Evolutionary conservation across 1,140 invertebrate genomes (phyloP).

Genomic region (Aphelenchoides avenae): DNA sequence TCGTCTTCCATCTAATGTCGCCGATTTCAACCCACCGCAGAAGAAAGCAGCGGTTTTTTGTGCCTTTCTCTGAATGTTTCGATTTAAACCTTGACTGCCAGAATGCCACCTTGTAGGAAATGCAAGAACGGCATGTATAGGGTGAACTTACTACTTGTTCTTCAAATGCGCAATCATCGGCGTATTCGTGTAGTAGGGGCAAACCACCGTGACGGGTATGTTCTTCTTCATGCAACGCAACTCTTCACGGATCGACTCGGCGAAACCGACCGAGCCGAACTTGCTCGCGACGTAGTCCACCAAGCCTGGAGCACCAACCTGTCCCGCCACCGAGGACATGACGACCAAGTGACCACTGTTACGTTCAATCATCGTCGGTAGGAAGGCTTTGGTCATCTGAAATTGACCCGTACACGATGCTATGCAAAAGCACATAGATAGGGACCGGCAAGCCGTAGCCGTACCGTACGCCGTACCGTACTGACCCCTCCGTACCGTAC

Average conservation of each 20-base stretch:
- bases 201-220: slow-evolving; percentile 7
- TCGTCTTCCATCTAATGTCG: no score
- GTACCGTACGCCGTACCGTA: no score
- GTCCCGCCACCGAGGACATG: slow-evolving; percentile 82
- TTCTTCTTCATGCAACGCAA: neutral
- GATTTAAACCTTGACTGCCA: no score
- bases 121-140: no score
- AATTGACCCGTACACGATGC: no score
- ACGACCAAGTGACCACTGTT: slow-evolving; percentile 87
- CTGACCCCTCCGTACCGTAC: no score
- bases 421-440: no score
- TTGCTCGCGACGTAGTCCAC: slow-evolving; percentile 89
- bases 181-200: neutral
- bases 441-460: no score
- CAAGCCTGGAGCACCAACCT: slow-evolving; percentile 73
- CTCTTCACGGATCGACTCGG: slow-evolving; percentile 68
- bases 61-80: no score
- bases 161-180: neutral
- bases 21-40: no score
- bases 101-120: no score
- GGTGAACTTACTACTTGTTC: slow-evolving; percentile 11
- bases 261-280: slow-evolving; percentile 84
- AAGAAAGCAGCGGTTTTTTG: no score
- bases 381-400: slow-evolving; percentile 27
- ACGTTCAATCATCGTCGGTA: slow-evolving; percentile 73